These are phyloP conservation scores for Listronotus oregonensis DNA, from an alignment of 1,140 invertebrate species.

Conservation along the genomic window DNA sequence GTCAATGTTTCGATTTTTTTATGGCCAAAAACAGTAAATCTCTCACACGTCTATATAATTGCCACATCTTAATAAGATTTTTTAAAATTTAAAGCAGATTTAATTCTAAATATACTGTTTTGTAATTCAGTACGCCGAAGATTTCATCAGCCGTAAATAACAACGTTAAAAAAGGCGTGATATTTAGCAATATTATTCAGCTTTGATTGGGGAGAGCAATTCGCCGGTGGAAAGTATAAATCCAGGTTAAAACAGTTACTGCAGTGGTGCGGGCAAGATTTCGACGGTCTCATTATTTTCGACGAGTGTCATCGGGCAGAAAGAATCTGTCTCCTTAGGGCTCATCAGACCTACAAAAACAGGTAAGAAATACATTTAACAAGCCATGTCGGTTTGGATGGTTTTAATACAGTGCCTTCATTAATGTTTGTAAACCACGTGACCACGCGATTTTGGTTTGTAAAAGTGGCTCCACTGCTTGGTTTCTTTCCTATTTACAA, in stretches of 20 bases:
- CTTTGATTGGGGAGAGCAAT: conserved; percentile 95
- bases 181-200: conserved; percentile 99
- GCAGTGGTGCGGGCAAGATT: conserved; percentile 97
- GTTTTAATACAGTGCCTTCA: too few relatives aligned
- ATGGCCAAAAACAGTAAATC: too few relatives aligned
- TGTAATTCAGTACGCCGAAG: conserved; percentile 75
- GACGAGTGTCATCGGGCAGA: conserved; percentile 99
- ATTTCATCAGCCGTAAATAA: conserved; percentile 92
- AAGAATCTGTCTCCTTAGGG: conserved; percentile 95
- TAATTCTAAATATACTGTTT: background rate
- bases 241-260: conserved; percentile 93
- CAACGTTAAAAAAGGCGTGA: conserved; percentile 88
- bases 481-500: too few relatives aligned
- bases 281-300: conserved; percentile 95
- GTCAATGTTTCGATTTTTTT: too few relatives aligned
- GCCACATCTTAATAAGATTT: too few relatives aligned
- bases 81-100: too few relatives aligned
- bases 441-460: too few relatives aligned
- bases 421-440: too few relatives aligned
- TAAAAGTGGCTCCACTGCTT: too few relatives aligned
- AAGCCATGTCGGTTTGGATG: too few relatives aligned
- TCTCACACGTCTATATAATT: too few relatives aligned
- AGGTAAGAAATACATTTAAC: conserved; percentile 52
- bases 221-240: conserved; percentile 89
- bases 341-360: conserved; percentile 90